Evolutionary conservation across 2,113 vertebrate genomes (phyloP).

Genomic region (Stegastes partitus): DNA sequence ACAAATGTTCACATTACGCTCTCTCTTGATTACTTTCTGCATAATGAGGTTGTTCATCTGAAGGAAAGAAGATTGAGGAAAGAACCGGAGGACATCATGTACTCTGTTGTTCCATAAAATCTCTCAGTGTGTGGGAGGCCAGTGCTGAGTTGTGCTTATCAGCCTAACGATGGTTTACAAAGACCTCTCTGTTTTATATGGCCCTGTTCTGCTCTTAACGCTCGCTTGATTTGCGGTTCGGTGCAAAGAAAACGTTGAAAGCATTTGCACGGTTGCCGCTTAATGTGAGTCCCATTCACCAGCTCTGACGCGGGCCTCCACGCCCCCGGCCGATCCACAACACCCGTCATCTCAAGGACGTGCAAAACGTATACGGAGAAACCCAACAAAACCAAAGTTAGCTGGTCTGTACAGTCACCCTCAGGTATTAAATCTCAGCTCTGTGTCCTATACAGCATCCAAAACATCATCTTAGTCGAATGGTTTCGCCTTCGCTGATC

Average conservation of each 20-base stretch:
- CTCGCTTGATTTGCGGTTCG: not conserved
- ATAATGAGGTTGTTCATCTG: constrained; percentile 15
- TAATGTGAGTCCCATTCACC: not conserved
- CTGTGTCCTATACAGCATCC: too few relatives aligned
- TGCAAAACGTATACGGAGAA: too few relatives aligned
- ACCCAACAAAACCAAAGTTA: too few relatives aligned
- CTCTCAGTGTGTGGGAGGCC: constrained; percentile 13
- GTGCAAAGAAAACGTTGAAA: not conserved
- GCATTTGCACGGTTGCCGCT: not conserved
- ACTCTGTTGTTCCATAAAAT: constrained; percentile 23
- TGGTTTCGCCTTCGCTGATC: too few relatives aligned
- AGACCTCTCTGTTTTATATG: constrained; percentile 8
- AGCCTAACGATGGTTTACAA: constrained; percentile 18
- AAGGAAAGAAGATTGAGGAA: not conserved
- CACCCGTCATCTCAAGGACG: too few relatives aligned
- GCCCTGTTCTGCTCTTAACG: constrained; percentile 2
- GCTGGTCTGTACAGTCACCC: too few relatives aligned
- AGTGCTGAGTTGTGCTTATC: constrained; percentile 16
- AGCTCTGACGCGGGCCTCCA: not conserved
- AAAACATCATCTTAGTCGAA: too few relatives aligned
- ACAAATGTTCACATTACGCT: constrained; percentile 2
- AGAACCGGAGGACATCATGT: constrained; percentile 6
- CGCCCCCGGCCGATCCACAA: too few relatives aligned
- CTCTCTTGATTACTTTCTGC: constrained; percentile 7
- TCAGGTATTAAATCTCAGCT: too few relatives aligned